These are phyloP conservation scores for Aselliscus stoliczkanus DNA, from an alignment of 2,797 vertebrate species.

Conservation along the genomic window DNA sequence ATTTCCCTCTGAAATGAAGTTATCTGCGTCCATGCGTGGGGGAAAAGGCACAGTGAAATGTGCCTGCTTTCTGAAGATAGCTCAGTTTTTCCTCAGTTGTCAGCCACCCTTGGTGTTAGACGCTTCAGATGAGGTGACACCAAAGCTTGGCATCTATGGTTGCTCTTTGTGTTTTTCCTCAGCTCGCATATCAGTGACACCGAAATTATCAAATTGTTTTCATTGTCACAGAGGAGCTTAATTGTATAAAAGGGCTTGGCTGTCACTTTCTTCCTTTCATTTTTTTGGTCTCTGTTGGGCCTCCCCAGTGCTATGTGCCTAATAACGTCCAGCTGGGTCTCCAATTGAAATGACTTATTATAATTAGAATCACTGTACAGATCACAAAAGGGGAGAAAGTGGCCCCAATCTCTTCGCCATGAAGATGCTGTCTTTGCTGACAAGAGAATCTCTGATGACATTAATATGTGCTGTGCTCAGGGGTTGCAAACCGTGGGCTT, in stretches of 20 bases:
- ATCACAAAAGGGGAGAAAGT: not conserved
- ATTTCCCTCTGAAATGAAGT: conserved; percentile 1
- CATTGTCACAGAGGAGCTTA: conserved; percentile 64
- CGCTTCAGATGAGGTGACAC: conserved; percentile 43
- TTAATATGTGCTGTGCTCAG: not conserved
- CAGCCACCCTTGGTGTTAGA: conserved; percentile 14
- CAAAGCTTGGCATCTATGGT: not conserved
- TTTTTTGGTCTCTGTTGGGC: not conserved
- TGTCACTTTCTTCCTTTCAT: not conserved
- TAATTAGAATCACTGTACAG: conserved; percentile 37
- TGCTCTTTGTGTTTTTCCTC: conserved; percentile 53
- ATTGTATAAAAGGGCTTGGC: conserved; percentile 49
- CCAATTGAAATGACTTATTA: conserved; percentile 56
- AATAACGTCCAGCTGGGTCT: conserved; percentile 1
- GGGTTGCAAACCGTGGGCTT: not conserved
- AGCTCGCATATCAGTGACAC: not conserved
- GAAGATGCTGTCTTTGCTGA: not conserved
- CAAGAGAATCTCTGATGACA: not conserved
- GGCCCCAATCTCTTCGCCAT: not conserved
- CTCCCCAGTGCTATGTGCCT: not conserved
- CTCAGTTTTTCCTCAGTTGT: not conserved
- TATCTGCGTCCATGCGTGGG: not conserved
- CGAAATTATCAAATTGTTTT: conserved; percentile 45
- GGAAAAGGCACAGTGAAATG: not conserved
- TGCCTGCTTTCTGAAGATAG: conserved; percentile 62